phyloP scores from a whole-genome alignment of 2,113 vertebrate genomes.

The Corapipo altera region DNA sequence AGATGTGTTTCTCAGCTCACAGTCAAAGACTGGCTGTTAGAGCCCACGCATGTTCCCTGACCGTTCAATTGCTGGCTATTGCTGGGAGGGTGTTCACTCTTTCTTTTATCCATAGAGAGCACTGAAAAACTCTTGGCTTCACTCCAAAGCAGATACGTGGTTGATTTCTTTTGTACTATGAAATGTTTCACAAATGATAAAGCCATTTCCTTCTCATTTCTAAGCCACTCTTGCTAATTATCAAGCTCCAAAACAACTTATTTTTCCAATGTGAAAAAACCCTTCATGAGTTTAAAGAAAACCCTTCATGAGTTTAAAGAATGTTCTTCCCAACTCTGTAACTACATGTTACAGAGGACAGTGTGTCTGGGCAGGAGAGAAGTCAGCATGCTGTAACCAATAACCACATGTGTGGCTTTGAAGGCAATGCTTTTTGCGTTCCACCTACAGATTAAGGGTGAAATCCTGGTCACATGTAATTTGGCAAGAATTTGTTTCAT shows the following conservation, averaged over 20 bases:
- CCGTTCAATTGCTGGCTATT: not conserved
- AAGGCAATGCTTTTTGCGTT: not conserved
- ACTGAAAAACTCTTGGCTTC: not conserved
- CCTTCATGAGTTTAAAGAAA: not conserved
- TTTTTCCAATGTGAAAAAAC: not conserved
- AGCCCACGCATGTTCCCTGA: not conserved
- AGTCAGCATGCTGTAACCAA: not conserved
- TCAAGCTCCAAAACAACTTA: not conserved
- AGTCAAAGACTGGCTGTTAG: not conserved
- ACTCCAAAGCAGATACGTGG: not conserved
- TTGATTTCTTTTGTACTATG: not conserved
- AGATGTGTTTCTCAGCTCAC: not conserved
- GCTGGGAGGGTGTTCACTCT: not conserved
- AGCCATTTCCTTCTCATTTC: not conserved
- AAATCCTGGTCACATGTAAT: not conserved
- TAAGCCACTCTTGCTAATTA: not conserved
- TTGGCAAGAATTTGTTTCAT: not conserved
- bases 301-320: not conserved
- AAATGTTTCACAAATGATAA: not conserved
- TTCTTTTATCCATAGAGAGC: not conserved
- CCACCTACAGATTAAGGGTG: slow-evolving; percentile 7
- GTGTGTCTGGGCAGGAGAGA: not conserved
- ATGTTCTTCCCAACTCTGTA: not conserved
- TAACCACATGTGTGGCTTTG: not conserved
- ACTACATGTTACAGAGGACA: rapidly evolving